These are phyloP conservation scores for Chloroceryle inda DNA, from an alignment of 2,797 vertebrate genomes.

Conservation along the genomic window DNA sequence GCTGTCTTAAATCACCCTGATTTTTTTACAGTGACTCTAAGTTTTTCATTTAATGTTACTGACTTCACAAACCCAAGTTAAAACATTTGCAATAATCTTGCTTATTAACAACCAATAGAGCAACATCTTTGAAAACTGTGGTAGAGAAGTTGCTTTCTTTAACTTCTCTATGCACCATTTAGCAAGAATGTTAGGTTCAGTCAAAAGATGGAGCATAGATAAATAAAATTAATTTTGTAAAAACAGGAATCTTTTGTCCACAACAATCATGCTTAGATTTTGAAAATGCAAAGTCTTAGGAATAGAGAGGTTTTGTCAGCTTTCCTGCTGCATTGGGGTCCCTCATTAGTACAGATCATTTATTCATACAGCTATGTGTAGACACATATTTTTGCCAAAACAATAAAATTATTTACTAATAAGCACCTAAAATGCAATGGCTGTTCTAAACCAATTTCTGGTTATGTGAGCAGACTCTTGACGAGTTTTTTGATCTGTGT, in stretches of 20 bases:
- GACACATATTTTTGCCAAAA: not conserved
- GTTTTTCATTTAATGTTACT: not conserved
- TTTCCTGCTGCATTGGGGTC: not conserved
- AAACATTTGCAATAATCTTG: not conserved
- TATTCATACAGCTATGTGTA: not conserved
- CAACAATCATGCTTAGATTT: not conserved
- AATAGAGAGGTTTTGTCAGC: not conserved
- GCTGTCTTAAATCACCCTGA: not conserved
- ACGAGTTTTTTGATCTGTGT: not conserved
- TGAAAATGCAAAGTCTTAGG: not conserved
- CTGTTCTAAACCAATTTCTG: not conserved
- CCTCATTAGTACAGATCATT: not conserved
- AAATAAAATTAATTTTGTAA: not conserved
- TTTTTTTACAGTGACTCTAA: not conserved
- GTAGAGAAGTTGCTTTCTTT: not conserved
- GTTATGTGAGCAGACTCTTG: not conserved
- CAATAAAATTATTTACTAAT: not conserved
- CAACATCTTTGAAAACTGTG: not conserved
- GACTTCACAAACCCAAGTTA: not conserved
- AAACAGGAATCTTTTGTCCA: not conserved
- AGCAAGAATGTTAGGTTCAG: not conserved
- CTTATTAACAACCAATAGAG: not conserved
- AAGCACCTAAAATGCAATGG: not conserved
- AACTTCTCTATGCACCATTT: not conserved
- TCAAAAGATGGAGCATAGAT: not conserved